Base-by-base conservation (phyloP, 2,888 invertebrate genomes). In the Torymus tubicola region DNA sequence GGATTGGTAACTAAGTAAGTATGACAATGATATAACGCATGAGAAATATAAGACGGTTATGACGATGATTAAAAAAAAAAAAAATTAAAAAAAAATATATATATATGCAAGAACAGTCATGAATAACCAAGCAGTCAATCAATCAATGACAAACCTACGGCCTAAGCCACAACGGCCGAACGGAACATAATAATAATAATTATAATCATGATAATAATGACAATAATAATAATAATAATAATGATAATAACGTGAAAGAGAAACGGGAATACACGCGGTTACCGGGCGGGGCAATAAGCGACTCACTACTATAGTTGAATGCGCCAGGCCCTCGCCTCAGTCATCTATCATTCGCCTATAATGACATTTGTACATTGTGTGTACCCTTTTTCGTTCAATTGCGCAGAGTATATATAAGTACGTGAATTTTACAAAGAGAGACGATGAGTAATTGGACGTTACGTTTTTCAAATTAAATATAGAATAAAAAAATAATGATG, bases 151-250 rank as follows among this genome's bases (percentile, higher is more conserved):
- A 87, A 65, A 86, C 88, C 87, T 89, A 89, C 87, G 81, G 86
- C 88, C 89, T 89, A 89, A 88, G 87, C 86, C 87, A 88, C 85
- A 89, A 89, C 87, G 42, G 42, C 86, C 85, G 86, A 86, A 87
- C 42, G 18, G 74, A 53, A 80, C 42, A 73, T 67, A 72, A 73
- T 73, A 71, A 69, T 72, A 68, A 42, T 42, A 42, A 8, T 42
- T 8, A 42, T 42, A 42, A 42, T 42, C 1, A 42, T 42, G 1
- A 42, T 42, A 0, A 42, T 42, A 8, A 42, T 42, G 0, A 31
- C 4, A 3, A 31, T 42, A 8, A 42, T 8, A 42, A 42, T 42
- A 21, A 21, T 21, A 21, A 21, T 21, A 42, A 42, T 42, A 42
- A 42, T 42, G 42, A 8, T 53, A 63, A 63, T 52, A 53, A 52